Conservation (phyloP, 2,113 vertebrate species). For the Rhea pennata region DNA sequence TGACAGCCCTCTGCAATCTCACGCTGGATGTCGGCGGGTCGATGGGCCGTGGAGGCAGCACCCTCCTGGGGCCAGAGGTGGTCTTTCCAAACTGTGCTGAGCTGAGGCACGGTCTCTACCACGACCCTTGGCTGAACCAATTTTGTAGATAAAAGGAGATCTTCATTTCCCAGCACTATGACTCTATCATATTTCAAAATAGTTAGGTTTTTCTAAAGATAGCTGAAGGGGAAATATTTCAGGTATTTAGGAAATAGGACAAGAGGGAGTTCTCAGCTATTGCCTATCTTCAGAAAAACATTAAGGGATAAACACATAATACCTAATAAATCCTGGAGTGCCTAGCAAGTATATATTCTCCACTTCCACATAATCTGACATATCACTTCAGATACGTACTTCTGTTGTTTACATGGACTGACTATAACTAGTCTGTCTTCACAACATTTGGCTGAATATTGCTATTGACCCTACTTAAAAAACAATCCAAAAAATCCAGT, state of each 20-base stretch:
- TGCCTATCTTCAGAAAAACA: neutral
- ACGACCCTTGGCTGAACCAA: neutral
- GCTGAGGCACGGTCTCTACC: neutral
- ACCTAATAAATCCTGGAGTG: neutral
- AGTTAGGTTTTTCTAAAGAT: neutral
- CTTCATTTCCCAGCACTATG: neutral
- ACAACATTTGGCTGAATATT: neutral
- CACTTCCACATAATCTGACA: neutral
- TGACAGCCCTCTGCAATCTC: neutral
- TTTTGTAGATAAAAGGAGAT: neutral
- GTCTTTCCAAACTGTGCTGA: neutral
- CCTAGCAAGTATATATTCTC: neutral
- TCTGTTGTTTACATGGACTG: neutral
- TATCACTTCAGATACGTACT: neutral
- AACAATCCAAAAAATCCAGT: neutral
- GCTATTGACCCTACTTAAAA: neutral
- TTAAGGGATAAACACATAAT: neutral
- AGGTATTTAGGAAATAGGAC: neutral
- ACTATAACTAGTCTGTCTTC: neutral
- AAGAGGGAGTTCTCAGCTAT: neutral
- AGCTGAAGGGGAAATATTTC: neutral
- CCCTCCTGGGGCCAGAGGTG: neutral
- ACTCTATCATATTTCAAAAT: neutral
- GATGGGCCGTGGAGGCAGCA: accelerated
- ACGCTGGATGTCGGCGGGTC: neutral